Evolutionary conservation across 1,140 invertebrate genomes (phyloP), one percentile per base, ranked within the genome.

Genomic region (Armadillidium nasatum): DNA sequence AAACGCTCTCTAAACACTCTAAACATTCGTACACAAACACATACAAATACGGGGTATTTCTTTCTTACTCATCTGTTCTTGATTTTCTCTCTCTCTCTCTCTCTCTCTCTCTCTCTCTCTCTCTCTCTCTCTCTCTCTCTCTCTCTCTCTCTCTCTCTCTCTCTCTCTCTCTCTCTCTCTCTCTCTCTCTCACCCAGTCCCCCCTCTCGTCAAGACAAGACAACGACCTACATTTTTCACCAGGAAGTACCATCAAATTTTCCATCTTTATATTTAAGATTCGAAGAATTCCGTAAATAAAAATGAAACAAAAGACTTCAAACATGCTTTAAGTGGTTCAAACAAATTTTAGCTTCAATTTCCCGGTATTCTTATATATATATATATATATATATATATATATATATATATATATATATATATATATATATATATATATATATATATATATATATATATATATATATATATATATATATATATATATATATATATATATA

Each of bases 401-500:
- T 23, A 70, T 19, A 70, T 23, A 70, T 21, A 69, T 23, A 3
- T 21, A 70, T 23, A 70, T 33, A 70, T 70, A 69, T 33, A 70
- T 4, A 70, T 33, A 70, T 70, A 70, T 33, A 70, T 70, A 70
- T 33, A 70, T 70, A 70, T 33, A 70, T 70, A 70, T 33, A 70
- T 70, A 70, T 33, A 70, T 70, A 70, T 33, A 70, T 70, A 70
- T 69, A 70, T 70, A 70, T 33, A 70, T 70, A n/a, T 33, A 21
- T 70, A 21, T 33, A 60, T 60, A 60, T 21, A 21, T 60, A 60
- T 21, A 60, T 60, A 60, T 21, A 60, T 60, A n/a, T 21, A 60
- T 60, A 60, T 21, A 60, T 60, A 60, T 21, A 60, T 33, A 33
- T 33, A 33, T 33, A 33, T 33, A 33, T 33, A 33, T 33, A n/a